These are phyloP conservation scores for Cyanoramphus novaezelandiae DNA, from an alignment of 2,113 vertebrate genomes.

Conservation along the genomic window DNA sequence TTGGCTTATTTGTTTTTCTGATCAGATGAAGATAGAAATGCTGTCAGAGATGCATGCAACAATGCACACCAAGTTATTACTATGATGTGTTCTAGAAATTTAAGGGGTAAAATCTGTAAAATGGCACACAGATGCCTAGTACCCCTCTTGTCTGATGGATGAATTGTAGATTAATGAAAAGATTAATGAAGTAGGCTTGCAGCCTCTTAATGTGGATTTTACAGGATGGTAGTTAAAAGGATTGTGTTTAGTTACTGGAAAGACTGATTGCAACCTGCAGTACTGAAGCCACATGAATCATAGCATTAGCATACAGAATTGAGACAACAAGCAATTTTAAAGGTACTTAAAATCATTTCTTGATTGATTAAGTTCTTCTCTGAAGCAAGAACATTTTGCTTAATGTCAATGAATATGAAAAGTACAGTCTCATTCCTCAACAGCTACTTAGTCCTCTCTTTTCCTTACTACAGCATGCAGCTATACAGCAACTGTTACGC, in stretches of 20 bases:
- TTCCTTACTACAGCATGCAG: not conserved
- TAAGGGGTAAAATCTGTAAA: not conserved
- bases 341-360: conserved; percentile 62
- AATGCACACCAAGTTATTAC: not conserved
- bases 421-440: not conserved
- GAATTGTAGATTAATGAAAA: conserved; percentile 42
- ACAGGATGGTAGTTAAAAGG: conserved; percentile 48
- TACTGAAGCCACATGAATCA: conserved; percentile 42
- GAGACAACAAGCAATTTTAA: conserved; percentile 47
- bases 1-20: not conserved
- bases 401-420: conserved; percentile 46
- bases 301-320: conserved; percentile 58
- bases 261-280: conserved; percentile 59
- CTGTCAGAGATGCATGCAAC: not conserved
- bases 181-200: conserved; percentile 48
- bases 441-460: not conserved
- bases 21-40: not conserved
- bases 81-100: not conserved
- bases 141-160: not conserved
- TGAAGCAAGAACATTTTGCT: conserved; percentile 22
- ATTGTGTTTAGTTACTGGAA: conserved; percentile 50
- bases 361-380: conserved; percentile 67
- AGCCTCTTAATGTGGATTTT: conserved; percentile 53
- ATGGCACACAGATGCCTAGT: not conserved
- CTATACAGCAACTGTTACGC: not conserved